phyloP scores from a whole-genome alignment of 2,113 vertebrate genomes.

The human (Homo sapiens) region DNA sequence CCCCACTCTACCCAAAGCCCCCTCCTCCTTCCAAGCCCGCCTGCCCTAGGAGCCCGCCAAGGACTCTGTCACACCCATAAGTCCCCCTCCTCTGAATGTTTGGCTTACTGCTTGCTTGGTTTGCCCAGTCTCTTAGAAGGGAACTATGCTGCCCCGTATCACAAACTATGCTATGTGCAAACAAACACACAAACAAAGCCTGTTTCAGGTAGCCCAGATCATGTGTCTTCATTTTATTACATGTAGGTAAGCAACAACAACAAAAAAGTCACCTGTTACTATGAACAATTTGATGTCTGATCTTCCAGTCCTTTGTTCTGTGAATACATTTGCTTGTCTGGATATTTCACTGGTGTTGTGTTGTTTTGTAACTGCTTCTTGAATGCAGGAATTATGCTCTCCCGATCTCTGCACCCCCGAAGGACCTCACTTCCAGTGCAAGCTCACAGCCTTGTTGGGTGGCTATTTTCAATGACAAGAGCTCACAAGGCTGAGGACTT shows the following conservation, averaged over 20 bases:
- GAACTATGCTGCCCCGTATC: not conserved
- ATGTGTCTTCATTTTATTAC: rapidly evolving
- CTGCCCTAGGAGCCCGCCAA: not conserved
- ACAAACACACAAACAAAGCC: not conserved
- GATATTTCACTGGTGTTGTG: not conserved
- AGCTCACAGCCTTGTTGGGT: not conserved
- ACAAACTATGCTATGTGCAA: not conserved
- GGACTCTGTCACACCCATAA: not conserved
- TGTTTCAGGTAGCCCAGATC: not conserved
- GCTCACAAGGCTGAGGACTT: not conserved
- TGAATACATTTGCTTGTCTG: not conserved
- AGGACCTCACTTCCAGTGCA: not conserved
- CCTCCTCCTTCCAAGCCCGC: not conserved
- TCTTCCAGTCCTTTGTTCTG: not conserved
- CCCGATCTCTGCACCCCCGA: no score
- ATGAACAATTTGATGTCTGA: not conserved
- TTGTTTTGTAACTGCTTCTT: not conserved
- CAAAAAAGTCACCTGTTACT: not conserved
- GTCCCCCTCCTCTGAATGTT: not conserved
- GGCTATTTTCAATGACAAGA: not conserved
- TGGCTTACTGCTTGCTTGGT: not conserved
- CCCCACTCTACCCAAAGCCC: not conserved
- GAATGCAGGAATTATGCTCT: not conserved
- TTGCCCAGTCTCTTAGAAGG: not conserved
- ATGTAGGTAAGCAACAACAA: not conserved